Percentiles rank a stretch among this genome's conserved stretches.
These are phyloP conservation scores for Sebastes itinus DNA, from an alignment of 2,797 vertebrate species.

Conservation along the genomic window DNA sequence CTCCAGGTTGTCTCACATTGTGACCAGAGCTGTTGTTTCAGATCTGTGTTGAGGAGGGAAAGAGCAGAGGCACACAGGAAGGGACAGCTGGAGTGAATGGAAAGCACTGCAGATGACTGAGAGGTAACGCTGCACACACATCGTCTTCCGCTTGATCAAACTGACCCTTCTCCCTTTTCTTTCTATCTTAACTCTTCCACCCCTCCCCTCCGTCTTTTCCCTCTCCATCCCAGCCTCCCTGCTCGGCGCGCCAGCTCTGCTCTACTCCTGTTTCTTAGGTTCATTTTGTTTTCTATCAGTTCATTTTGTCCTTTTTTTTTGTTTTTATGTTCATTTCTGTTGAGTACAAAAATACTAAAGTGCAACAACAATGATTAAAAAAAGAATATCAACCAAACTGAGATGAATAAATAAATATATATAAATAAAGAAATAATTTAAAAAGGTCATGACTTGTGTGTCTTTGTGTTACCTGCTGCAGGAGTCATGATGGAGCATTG, in stretches of 20 bases:
- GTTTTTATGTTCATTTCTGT: conserved; percentile 86
- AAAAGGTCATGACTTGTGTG: conserved; percentile 58
- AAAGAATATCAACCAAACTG: conserved; percentile 88
- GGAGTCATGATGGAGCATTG: not conserved
- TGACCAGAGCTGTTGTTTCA: conserved; percentile 11
- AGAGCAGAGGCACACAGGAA: conserved; percentile 37
- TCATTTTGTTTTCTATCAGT: conserved; percentile 27
- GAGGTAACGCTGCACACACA: conserved; percentile 44
- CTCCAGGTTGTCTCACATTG: conserved; percentile 3
- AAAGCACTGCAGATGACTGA: conserved; percentile 40
- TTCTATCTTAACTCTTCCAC: conserved; percentile 1
- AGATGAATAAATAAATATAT: conserved; percentile 89
- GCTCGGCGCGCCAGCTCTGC: conserved; percentile 57
- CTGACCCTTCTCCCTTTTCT: not conserved
- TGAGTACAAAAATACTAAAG: conserved; percentile 90
- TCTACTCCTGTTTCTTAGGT: conserved; percentile 56
- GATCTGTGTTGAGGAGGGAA: not conserved
- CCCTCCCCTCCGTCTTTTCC: not conserved
- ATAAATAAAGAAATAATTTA: conserved; percentile 87
- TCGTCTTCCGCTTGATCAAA: conserved; percentile 33
- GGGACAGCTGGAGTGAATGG: conserved; percentile 32
- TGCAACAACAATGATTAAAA: conserved; percentile 85
- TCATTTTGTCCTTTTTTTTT: conserved; percentile 73
- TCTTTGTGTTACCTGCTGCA: conserved; percentile 9
- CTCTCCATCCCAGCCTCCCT: conserved; percentile 34